Evolutionary conservation across 2,888 invertebrate genomes (phyloP), one percentile per base, ranked within the genome.

Genomic region (Heliconius hortense): DNA sequence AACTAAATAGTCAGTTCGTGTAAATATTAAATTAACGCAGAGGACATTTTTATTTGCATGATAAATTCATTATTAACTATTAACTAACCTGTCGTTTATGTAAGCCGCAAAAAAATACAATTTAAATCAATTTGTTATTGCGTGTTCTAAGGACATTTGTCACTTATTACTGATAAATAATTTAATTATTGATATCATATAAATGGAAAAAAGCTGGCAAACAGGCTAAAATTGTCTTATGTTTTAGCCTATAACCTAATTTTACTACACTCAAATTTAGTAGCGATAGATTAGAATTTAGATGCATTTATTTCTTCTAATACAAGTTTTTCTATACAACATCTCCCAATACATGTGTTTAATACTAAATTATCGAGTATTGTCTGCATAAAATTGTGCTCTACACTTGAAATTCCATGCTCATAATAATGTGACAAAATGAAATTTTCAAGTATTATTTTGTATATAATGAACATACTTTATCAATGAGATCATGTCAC

Each of bases 1-100:
- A 21, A 75, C 67, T 78, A 76, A 78, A 80, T 78, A 67, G 73
- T 72, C 69, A 76, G 64, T 31, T 70, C 24, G 72, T 75, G 75
- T 24, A 62, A 75, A 75, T 64, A 75, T 71, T 71, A 62, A 71
- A 70, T 72, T 1, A 28, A 31, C 43, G 35, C 18, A 68, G 53
- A 69, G 74, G 68, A 74, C 74, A 62, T 69, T 48, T 15, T 18
- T 74, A 74, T 71, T 71, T 26, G 71, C 53, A 31, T 53, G 53
- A 69, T 53, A 69, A 67, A 67, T 67, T 26, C 31, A 28, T 28
- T n/a, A 69, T 11, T 48, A 13, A 43, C 39, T 24, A 35, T 11
- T 48, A 68, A 53, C 48, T 13, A 69, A 53, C 68, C 53, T 69
- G 18, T 31, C 21, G 8, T 69, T 69, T n/a, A 28, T 31, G 48